A percentile compares a stretch with the other conserved stretches of the same genome.
These are phyloP conservation scores for Syngnathus typhle DNA, from an alignment of 2,113 vertebrate species.

Conservation along the genomic window DNA sequence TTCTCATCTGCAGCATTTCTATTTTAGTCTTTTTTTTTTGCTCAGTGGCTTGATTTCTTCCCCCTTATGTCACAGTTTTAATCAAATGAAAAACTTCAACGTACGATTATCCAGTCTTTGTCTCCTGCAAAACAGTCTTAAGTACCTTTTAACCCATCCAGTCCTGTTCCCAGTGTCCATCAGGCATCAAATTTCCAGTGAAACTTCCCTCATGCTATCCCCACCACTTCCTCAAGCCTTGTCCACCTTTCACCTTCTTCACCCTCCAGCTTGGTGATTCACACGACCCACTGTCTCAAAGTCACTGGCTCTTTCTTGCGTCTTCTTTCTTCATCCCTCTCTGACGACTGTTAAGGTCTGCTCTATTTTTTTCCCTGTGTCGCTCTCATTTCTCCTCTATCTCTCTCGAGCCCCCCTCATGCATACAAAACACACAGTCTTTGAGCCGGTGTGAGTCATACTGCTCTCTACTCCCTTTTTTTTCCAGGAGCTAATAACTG, in stretches of 20 bases:
- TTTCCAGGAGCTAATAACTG: slow-evolving; percentile 50
- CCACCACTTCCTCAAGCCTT: slow-evolving; percentile 31
- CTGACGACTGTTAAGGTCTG: slow-evolving; percentile 27
- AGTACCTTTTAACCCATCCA: slow-evolving; percentile 25
- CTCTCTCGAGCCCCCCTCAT: slow-evolving; percentile 38
- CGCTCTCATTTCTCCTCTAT: slow-evolving; percentile 31
- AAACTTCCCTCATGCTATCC: slow-evolving; percentile 45
- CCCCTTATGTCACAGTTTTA: not conserved
- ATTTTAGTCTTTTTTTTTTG: not conserved
- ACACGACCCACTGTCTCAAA: slow-evolving; percentile 39
- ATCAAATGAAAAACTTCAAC: not conserved
- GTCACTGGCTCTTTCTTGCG: slow-evolving; percentile 15
- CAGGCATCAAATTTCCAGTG: slow-evolving; percentile 42
- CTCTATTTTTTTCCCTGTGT: slow-evolving; percentile 18
- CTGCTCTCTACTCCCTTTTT: slow-evolving; percentile 49
- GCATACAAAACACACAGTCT: slow-evolving; percentile 38
- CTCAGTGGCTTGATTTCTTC: not conserved
- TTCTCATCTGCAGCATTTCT: slow-evolving; percentile 6
- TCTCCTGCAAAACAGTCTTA: slow-evolving; percentile 9
- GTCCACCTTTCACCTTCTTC: slow-evolving; percentile 19
- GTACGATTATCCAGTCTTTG: slow-evolving; percentile 4
- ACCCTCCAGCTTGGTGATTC: slow-evolving; percentile 42
- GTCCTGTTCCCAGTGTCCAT: slow-evolving; percentile 32
- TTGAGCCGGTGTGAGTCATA: slow-evolving; percentile 51
- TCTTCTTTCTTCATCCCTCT: slow-evolving; percentile 29